Percentiles rank a stretch among this genome's conserved stretches.
phyloP scores from a whole-genome alignment of 2,797 vertebrate genomes.

The Urophycis tenuis region DNA sequence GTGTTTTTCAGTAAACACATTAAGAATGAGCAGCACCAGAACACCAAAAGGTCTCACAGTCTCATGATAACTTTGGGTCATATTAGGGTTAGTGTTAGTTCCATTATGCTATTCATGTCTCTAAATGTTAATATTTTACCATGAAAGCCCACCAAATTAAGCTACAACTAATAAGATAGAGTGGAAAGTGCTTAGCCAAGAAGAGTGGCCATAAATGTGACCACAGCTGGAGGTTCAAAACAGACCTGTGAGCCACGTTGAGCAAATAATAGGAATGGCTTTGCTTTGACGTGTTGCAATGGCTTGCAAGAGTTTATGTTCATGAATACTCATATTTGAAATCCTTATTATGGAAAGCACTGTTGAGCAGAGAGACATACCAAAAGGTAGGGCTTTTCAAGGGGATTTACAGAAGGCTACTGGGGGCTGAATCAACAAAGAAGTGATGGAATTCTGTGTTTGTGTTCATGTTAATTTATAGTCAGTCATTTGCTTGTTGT shows the following conservation, averaged over 20 bases:
- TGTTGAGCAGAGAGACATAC: background rate
- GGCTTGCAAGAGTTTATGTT: background rate
- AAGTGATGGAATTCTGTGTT: constrained; percentile 4
- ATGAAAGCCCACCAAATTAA: background rate
- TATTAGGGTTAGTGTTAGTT: background rate
- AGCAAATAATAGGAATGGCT: background rate
- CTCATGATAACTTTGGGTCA: background rate
- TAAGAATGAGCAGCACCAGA: background rate
- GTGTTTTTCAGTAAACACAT: background rate
- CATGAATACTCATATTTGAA: background rate
- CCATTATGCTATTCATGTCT: background rate
- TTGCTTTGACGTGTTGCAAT: background rate
- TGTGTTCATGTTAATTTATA: constrained; percentile 16
- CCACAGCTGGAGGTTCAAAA: constrained; percentile 8
- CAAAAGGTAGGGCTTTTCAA: background rate
- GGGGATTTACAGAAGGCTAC: background rate
- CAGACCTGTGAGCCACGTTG: background rate
- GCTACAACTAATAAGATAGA: background rate
- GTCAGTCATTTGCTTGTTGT: constrained; percentile 14
- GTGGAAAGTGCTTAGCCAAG: background rate
- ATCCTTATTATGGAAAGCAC: background rate
- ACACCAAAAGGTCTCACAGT: background rate
- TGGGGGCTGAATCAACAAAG: background rate
- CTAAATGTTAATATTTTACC: background rate
- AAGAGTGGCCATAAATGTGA: background rate